Percentiles rank a stretch among this genome's conserved stretches.
phyloP scores from a whole-genome alignment of 2,888 invertebrate species.

The Rutpela maculata region DNA sequence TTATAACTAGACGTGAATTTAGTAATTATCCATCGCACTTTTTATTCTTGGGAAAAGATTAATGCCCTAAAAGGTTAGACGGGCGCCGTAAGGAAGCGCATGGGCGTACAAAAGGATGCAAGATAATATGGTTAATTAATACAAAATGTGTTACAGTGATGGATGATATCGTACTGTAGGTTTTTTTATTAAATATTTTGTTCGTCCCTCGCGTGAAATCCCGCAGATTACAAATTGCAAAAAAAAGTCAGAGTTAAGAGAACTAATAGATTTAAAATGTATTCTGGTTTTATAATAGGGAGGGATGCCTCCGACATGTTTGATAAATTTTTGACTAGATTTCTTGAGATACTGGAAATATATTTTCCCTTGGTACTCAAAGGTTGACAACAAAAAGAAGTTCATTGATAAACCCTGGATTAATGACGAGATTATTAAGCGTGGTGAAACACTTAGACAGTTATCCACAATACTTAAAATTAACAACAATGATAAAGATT shows the following conservation, averaged over 20 bases:
- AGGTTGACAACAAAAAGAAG: no score
- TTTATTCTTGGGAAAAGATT: constrained; percentile 49
- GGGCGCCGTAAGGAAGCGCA: background rate
- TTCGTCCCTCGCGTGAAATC: background rate
- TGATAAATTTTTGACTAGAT: no score
- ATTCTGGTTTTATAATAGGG: no score
- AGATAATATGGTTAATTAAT: constrained; percentile 1
- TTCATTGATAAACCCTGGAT: no score
- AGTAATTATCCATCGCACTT: constrained; percentile 52
- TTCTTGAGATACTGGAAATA: no score
- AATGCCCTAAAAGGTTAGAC: constrained; percentile 43
- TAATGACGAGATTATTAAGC: no score
- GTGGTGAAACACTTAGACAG: no score
- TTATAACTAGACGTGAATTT: constrained; percentile 52
- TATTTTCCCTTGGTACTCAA: no score
- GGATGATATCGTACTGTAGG: background rate
- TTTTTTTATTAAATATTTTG: background rate
- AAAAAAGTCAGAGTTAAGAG: background rate
- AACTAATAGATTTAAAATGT: no score
- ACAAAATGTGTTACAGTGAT: background rate
- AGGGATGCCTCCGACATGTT: no score
- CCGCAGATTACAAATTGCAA: background rate
- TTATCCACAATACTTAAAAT: no score
- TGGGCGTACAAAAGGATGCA: constrained; percentile 5
- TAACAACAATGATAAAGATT: no score